These are phyloP conservation scores for Microplitis mediator DNA, from an alignment of 1,140 invertebrate genomes.

Conservation along the genomic window DNA sequence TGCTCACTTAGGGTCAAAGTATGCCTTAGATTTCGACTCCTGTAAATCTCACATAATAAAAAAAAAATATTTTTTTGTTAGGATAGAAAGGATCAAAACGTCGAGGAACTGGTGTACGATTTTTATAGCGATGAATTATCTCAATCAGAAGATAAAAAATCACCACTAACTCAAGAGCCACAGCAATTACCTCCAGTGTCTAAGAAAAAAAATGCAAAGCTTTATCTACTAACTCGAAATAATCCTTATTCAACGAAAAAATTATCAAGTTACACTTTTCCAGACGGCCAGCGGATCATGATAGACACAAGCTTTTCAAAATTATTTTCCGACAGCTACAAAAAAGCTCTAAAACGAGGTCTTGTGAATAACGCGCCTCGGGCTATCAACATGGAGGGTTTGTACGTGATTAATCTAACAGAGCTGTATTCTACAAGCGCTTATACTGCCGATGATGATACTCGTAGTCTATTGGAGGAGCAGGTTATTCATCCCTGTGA, in stretches of 20 bases:
- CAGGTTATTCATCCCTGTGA: slow-evolving; percentile 37
- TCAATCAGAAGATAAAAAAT: neutral
- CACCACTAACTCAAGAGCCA: neutral
- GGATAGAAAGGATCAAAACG: slow-evolving; percentile 30
- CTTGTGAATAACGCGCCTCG: slow-evolving; percentile 35
- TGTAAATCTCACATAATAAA: neutral
- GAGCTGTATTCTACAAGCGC: slow-evolving; percentile 16
- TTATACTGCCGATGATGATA: slow-evolving; percentile 27
- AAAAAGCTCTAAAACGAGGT: slow-evolving; percentile 33
- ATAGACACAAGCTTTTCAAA: slow-evolving; percentile 38
- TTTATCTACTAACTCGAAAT: slow-evolving; percentile 33
- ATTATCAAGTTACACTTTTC: slow-evolving; percentile 36
- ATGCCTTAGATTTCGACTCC: no score
- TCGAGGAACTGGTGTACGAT: slow-evolving; percentile 9
- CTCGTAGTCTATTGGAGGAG: slow-evolving; percentile 17
- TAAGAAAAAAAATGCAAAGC: slow-evolving; percentile 12
- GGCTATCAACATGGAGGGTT: slow-evolving; percentile 40
- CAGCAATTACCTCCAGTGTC: slow-evolving; percentile 1
- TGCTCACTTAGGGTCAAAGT: no score
- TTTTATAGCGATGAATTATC: neutral
- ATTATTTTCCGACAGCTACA: slow-evolving; percentile 36
- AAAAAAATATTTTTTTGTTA: slow-evolving; percentile 15
- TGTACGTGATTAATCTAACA: slow-evolving; percentile 34
- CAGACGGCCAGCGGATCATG: slow-evolving; percentile 37
- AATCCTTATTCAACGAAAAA: slow-evolving; percentile 26